These are phyloP conservation scores for Odocoileus virginianus DNA, from an alignment of 2,113 vertebrate genomes.

Conservation along the genomic window DNA sequence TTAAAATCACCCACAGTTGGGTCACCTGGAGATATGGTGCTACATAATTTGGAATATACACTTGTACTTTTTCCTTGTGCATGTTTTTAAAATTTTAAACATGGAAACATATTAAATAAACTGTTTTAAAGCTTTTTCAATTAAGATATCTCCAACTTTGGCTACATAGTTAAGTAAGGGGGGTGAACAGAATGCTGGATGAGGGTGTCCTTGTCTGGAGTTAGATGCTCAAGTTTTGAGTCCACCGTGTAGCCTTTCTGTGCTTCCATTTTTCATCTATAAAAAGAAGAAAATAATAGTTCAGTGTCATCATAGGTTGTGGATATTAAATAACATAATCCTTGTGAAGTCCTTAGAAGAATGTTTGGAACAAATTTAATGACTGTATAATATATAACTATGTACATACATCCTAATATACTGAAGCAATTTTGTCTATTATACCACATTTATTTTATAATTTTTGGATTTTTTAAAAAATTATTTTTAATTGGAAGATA, in stretches of 20 bases:
- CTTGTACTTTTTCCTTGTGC: not conserved
- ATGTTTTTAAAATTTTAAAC: not conserved
- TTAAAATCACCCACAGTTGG: not conserved
- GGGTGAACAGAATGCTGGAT: not conserved
- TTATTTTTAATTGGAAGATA: not conserved
- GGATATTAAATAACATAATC: not conserved
- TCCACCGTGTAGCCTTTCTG: not conserved
- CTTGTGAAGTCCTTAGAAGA: not conserved
- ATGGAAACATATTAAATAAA: not conserved
- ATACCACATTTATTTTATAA: not conserved
- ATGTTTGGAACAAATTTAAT: not conserved
- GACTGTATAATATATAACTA: not conserved
- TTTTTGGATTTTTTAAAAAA: not conserved
- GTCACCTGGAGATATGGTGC: not conserved
- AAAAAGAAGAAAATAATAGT: not conserved
- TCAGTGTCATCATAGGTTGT: not conserved
- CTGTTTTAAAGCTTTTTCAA: not conserved
- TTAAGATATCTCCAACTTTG: not conserved
- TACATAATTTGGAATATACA: not conserved
- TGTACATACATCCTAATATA: not conserved
- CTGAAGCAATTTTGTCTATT: not conserved
- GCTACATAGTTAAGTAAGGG: not conserved
- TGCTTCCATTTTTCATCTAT: not conserved
- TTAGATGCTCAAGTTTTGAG: not conserved
- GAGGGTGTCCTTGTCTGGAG: not conserved